Conservation (phyloP, 2,113 vertebrate species). For the Osmerus eperlanus region DNA sequence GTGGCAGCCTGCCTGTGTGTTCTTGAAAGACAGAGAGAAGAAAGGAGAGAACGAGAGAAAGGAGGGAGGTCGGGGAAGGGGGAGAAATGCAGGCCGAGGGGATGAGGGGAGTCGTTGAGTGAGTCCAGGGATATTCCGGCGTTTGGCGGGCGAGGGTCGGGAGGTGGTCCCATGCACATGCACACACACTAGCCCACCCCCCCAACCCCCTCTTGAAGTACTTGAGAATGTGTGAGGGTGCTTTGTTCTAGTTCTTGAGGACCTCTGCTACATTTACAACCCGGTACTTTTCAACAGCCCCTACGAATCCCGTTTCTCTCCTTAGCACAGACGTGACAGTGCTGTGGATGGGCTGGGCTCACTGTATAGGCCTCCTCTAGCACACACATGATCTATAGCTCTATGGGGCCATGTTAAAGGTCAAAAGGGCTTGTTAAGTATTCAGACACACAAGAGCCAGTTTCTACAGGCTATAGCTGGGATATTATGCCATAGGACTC, state of each 20-base stretch:
- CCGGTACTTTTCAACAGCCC: slow-evolving; percentile 33
- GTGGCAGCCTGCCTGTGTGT: slow-evolving; percentile 7
- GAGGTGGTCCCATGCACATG: slow-evolving; percentile 29
- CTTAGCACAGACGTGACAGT: slow-evolving; percentile 27
- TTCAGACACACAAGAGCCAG: not conserved
- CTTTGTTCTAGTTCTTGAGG: slow-evolving; percentile 60
- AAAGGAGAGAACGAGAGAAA: slow-evolving; percentile 3
- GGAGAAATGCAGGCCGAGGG: slow-evolving; percentile 1
- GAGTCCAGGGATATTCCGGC: slow-evolving; percentile 47
- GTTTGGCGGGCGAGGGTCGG: slow-evolving; percentile 34
- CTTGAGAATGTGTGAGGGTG: slow-evolving; percentile 54
- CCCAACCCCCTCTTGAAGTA: slow-evolving; percentile 42
- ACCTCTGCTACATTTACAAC: slow-evolving; percentile 58
- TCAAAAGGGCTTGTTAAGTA: not conserved
- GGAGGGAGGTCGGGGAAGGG: slow-evolving; percentile 2
- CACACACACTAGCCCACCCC: slow-evolving; percentile 15
- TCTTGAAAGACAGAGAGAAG: slow-evolving; percentile 1
- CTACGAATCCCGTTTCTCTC: slow-evolving; percentile 28
- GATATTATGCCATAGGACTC: not conserved
- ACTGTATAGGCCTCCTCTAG: not conserved
- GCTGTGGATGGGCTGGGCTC: slow-evolving; percentile 11
- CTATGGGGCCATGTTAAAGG: not conserved
- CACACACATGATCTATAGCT: not conserved
- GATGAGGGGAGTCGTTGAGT: slow-evolving; percentile 25
- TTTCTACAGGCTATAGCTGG: not conserved